Percentiles rank a stretch among this genome's conserved stretches.
Conservation (phyloP, 2,888 invertebrate species). For the Nymphalis urticae region DNA sequence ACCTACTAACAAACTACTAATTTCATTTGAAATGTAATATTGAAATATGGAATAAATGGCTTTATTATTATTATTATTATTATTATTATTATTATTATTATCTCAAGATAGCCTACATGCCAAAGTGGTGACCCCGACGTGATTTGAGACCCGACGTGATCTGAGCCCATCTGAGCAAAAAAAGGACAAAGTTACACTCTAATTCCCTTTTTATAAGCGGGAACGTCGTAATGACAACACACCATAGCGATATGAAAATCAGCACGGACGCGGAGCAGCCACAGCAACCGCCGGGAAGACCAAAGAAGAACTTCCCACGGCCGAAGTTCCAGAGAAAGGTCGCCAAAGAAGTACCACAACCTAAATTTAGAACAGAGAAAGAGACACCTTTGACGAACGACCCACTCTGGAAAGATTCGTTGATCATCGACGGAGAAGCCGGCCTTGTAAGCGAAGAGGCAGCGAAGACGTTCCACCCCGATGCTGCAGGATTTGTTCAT, state of each 20-base stretch:
- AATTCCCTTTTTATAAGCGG: no score
- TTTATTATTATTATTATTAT: no score
- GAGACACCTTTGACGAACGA: slow-evolving; percentile 35
- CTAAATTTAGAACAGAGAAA: background rate
- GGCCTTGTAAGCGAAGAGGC: slow-evolving; percentile 29
- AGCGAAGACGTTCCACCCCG: slow-evolving; percentile 24
- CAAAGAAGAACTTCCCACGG: background rate
- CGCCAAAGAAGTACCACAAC: background rate
- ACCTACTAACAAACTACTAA: no score
- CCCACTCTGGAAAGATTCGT: slow-evolving; percentile 32
- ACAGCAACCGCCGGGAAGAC: background rate
- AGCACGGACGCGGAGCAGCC: background rate
- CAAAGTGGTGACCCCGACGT: no score
- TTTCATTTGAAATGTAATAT: no score
- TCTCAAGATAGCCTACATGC: no score
- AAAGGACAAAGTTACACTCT: no score
- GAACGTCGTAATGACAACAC: background rate
- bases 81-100: no score
- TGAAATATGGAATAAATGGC: no score
- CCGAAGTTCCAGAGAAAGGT: background rate
- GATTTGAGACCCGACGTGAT: no score
- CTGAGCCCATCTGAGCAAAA: no score
- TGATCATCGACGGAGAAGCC: slow-evolving; percentile 34
- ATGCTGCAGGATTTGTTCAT: no score
- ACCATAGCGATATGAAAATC: background rate